Percentiles rank a stretch among this genome's conserved stretches.
phyloP scores from a whole-genome alignment of 2,113 vertebrate species.

The Rhadina sibilatrix region DNA sequence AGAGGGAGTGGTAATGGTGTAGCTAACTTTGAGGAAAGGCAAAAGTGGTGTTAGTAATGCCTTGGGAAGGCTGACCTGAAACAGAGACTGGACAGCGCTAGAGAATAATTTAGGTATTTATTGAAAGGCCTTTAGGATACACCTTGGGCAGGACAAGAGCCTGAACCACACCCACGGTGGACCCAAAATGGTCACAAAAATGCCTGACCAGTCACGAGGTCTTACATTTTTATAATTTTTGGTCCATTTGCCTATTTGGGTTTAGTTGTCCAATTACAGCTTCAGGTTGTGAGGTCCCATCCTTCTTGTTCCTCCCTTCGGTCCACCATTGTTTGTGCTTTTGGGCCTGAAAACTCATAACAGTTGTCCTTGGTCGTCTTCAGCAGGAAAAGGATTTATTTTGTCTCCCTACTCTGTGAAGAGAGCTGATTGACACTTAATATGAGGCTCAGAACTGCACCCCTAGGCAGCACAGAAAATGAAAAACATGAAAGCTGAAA shows the following conservation, averaged over 20 bases:
- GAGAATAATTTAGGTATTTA: neutral
- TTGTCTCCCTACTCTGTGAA: neutral
- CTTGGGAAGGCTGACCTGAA: neutral
- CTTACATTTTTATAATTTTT: neutral
- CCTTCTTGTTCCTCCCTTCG: neutral
- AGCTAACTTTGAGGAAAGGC: neutral
- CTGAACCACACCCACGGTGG: neutral
- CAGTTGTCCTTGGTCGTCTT: neutral
- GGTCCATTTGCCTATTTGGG: neutral
- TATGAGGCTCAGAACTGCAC: neutral
- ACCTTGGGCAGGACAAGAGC: neutral
- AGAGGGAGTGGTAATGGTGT: fast-evolving
- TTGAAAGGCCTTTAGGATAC: neutral
- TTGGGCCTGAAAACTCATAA: neutral
- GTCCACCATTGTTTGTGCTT: neutral
- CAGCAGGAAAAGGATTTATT: neutral
- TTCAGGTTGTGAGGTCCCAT: neutral
- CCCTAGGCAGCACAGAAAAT: neutral
- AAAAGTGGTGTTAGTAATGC: neutral
- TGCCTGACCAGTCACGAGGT: fast-evolving
- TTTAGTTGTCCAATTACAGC: neutral
- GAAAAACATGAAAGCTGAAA: neutral
- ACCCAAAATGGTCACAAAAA: neutral
- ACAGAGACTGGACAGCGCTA: neutral
- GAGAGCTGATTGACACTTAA: neutral